These are phyloP conservation scores for Conchocele bisecta DNA, from an alignment of 2,888 invertebrate genomes.

Conservation along the genomic window DNA sequence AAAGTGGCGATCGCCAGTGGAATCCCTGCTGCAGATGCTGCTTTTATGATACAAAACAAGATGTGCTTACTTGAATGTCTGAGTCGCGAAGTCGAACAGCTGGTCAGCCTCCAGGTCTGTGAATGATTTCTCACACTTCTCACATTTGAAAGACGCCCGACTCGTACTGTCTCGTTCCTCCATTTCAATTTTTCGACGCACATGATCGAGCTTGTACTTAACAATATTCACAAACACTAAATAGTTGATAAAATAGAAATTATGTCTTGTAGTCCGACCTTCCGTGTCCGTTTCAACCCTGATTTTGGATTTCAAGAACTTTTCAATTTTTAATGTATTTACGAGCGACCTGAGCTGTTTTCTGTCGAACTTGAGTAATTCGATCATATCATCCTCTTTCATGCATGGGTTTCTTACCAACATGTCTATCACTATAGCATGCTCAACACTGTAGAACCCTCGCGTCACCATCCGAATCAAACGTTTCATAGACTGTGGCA, in stretches of 20 bases:
- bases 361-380: constrained; percentile 95
- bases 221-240: constrained; percentile 97
- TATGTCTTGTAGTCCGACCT: constrained; percentile 97
- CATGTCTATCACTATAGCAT: constrained; percentile 97
- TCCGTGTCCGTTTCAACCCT: constrained; percentile 98
- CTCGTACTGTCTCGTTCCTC: constrained; percentile 97
- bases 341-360: constrained; percentile 95
- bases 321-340: constrained; percentile 90
- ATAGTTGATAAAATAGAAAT: constrained; percentile 98
- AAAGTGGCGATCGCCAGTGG: no score
- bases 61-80: constrained; percentile 61
- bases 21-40: no score
- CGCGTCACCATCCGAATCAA: constrained; percentile 94
- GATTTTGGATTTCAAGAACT: constrained; percentile 88
- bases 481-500: constrained; percentile 95
- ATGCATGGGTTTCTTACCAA: constrained; percentile 95
- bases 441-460: constrained; percentile 97
- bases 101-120: constrained; percentile 93
- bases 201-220: constrained; percentile 97
- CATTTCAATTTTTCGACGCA: constrained; percentile 97
- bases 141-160: constrained; percentile 97
- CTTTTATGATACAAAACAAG: no score
- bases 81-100: constrained; percentile 75
- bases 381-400: constrained; percentile 87
- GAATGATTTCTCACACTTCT: constrained; percentile 94